Conservation (phyloP, 2,113 vertebrate genomes). For the Vicugna pacos region DNA sequence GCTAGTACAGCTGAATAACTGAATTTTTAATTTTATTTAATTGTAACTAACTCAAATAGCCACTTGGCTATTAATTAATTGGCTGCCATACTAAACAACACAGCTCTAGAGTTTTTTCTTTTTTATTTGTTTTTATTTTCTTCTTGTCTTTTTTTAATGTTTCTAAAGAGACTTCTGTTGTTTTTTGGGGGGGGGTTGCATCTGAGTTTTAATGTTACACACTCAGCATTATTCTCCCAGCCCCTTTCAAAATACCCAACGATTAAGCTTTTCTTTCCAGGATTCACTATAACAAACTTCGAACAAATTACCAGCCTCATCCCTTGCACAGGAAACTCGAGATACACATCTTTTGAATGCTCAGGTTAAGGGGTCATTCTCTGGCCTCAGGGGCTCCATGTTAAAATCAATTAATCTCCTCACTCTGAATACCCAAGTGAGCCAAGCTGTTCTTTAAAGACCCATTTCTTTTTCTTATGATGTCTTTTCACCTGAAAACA, state of each 20-base stretch:
- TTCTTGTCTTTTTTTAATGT: too few species aligned
- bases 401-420: not conserved
- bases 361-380: not conserved
- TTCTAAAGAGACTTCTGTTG: too few species aligned
- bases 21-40: conserved; percentile 18
- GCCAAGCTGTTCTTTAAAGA: not conserved
- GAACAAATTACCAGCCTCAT: not conserved
- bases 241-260: not conserved
- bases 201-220: not conserved
- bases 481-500: not conserved
- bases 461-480: not conserved
- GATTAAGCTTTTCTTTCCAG: conserved; percentile 12
- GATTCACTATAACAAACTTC: not conserved
- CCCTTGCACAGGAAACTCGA: not conserved
- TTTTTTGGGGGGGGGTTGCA: too few species aligned
- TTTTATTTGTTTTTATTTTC: not conserved
- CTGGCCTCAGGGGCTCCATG: not conserved
- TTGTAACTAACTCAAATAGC: conserved; percentile 28
- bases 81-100: not conserved
- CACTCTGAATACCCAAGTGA: not conserved
- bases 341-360: not conserved
- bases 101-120: not conserved
- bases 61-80: not conserved
- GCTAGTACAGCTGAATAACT: not conserved
- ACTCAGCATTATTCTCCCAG: not conserved